Conservation (phyloP, 2,888 invertebrate species). For the Thymelicus lineola region DNA sequence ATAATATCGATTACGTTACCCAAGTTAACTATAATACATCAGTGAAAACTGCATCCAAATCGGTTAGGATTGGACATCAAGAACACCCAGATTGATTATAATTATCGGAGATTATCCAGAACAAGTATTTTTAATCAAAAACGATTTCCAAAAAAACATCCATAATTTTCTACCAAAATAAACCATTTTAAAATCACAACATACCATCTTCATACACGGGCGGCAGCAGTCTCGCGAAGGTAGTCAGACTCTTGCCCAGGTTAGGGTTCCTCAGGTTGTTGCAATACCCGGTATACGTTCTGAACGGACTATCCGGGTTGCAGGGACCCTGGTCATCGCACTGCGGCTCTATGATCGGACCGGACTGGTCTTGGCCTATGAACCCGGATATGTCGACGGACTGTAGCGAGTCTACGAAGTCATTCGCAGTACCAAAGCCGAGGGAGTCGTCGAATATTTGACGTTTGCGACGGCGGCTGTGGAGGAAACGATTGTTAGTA, state of each 20-base stretch:
- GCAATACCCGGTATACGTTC: constrained; percentile 93
- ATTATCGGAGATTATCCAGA: no score
- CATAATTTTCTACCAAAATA: no score
- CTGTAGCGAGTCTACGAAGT: constrained; percentile 91
- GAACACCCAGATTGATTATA: no score
- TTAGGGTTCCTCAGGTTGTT: constrained; percentile 94
- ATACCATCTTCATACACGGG: constrained; percentile 95
- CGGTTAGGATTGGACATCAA: no score
- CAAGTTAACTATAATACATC: no score
- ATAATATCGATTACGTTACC: no score
- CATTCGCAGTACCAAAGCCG: constrained; percentile 81
- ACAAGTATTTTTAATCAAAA: no score
- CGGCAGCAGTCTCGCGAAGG: constrained; percentile 93
- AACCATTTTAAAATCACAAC: constrained; percentile 39
- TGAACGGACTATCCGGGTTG: constrained; percentile 88
- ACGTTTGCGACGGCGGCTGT: constrained; percentile 87
- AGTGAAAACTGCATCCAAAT: no score
- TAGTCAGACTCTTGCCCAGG: constrained; percentile 93
- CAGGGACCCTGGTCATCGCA: constrained; percentile 91
- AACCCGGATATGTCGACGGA: constrained; percentile 91
- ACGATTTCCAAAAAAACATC: no score
- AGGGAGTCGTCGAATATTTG: constrained; percentile 88
- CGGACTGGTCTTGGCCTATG: constrained; percentile 85
- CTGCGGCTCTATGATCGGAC: constrained; percentile 87
- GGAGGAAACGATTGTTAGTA: constrained; percentile 8